Conservation (phyloP, 2,113 vertebrate species). For the Apodemus speciosus region DNA sequence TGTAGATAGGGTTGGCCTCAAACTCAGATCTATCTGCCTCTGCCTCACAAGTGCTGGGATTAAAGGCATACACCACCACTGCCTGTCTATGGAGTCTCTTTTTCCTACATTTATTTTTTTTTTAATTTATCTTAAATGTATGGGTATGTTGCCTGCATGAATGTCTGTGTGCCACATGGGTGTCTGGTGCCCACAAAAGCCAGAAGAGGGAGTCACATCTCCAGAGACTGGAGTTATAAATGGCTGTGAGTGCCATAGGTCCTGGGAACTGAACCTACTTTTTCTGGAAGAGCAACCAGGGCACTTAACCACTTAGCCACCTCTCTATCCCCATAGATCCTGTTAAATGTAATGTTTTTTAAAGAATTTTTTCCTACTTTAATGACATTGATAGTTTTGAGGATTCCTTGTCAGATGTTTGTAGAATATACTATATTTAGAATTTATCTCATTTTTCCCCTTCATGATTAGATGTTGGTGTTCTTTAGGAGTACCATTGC, state of each 20-base stretch:
- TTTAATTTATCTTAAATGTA: background rate
- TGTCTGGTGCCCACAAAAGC: background rate
- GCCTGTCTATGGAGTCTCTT: background rate
- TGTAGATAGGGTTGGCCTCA: background rate
- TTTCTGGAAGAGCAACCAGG: background rate
- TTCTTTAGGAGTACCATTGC: background rate
- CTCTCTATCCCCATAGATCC: background rate
- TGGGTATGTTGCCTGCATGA: background rate
- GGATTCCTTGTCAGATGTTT: background rate
- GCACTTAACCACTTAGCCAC: background rate
- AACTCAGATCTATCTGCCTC: background rate
- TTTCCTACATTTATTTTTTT: background rate
- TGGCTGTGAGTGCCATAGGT: background rate
- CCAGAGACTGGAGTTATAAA: background rate
- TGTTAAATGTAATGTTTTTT: background rate
- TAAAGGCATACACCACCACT: background rate
- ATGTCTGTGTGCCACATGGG: background rate
- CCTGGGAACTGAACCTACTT: background rate
- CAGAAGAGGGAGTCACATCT: background rate
- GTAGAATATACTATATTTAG: background rate
- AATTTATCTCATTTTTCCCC: constrained; percentile 8
- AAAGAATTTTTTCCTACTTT: background rate
- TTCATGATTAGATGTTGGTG: background rate
- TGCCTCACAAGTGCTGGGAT: background rate
- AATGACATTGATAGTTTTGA: background rate